Base-by-base conservation (phyloP, 2,113 vertebrate genomes). In the Calonectris borealis region DNA sequence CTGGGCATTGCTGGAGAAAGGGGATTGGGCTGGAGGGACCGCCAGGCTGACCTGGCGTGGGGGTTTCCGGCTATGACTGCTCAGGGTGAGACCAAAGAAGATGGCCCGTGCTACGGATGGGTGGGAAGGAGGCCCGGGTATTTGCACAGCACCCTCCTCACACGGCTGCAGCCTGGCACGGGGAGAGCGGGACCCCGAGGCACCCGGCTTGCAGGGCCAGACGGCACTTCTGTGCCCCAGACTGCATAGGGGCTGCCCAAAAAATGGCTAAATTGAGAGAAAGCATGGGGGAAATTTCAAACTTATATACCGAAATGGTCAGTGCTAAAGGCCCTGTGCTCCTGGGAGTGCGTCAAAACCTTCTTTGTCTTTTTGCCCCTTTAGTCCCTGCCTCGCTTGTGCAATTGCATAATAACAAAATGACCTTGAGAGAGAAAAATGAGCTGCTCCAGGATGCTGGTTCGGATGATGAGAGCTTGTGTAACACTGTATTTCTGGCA, bases 161-260 rank as follows among this genome's bases (percentile, higher is more conserved):
- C 14, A 36, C 3, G 13, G 46, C 26, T 70, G 18, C 51, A 60
- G 24, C 29, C 62, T 55, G 79, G 34, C 42, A 61, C 11, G 44
- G 46, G 69, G 44, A 62, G 18, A 71, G 25, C 3, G 1, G 36
- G 34, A 40, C 38, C 11, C 29, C 0, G 0, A 36, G 58, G 27
- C 10, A 40, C 11, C 1, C 0, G 0, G 29, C 13, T 3, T 8
- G 8, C 4, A 22, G 62, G n/a, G 19, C 10, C 0, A 0, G 34
- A 7, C n/a, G 46, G 40, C 15, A 14, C 20, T 51, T 46, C 42
- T 46, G 21, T 38, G 38, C 34, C 38, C 18, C 31, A 40, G 9
- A 10, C 24, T 70, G 29, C 26, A 31, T 1, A 17, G 11, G 11
- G 8, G 10, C 29, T 40, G 64, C 4, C 4, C 10, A 48, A 72